phyloP scores from a whole-genome alignment of 2,113 vertebrate species.

The Struthidea cinerea region DNA sequence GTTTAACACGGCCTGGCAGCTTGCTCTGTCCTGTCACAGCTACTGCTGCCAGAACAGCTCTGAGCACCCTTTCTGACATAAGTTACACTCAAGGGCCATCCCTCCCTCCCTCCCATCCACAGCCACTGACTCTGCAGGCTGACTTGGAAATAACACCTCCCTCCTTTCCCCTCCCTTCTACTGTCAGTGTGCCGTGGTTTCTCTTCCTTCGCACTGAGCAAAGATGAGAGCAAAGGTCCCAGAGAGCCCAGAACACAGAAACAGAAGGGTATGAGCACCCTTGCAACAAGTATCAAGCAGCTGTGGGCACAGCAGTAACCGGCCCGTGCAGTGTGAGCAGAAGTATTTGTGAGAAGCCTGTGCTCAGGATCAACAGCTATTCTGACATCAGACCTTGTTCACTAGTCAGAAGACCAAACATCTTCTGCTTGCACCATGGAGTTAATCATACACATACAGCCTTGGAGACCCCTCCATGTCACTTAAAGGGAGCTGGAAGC shows the following conservation, averaged over 20 bases:
- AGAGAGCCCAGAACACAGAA: neutral
- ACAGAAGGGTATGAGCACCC: neutral
- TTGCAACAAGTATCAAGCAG: neutral
- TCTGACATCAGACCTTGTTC: neutral
- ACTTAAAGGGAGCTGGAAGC: neutral
- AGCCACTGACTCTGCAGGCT: neutral
- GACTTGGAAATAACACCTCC: neutral
- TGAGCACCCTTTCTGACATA: neutral
- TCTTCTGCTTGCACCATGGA: conserved; percentile 23
- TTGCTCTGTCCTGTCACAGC: neutral
- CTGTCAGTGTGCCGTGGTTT: neutral
- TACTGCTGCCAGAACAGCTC: conserved; percentile 10
- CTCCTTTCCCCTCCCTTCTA: neutral
- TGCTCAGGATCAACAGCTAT: neutral
- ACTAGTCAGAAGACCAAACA: conserved; percentile 29
- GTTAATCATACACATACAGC: neutral
- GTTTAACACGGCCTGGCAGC: neutral
- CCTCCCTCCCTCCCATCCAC: neutral
- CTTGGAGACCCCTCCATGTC: neutral
- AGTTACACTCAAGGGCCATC: neutral
- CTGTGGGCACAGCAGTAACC: neutral
- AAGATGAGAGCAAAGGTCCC: neutral
- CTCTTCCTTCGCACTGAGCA: neutral
- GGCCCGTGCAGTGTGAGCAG: accelerated
- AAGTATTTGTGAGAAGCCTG: neutral